Conservation (phyloP, 2,888 invertebrate genomes). For the Dasysyrphus albostriatus region DNA sequence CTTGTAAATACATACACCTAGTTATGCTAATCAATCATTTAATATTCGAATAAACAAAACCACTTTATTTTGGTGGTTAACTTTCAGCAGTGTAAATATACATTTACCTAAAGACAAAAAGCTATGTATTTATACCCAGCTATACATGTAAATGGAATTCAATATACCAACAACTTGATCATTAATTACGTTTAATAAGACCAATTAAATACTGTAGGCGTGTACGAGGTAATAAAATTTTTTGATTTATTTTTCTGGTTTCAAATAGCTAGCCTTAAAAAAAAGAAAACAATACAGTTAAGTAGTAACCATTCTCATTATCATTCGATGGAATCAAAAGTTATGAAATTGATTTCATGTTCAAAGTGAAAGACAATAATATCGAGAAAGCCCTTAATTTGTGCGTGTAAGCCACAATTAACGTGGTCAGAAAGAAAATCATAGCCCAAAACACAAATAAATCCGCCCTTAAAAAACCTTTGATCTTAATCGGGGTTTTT, state of each 20-base stretch:
- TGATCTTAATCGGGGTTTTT: slow-evolving; percentile 43
- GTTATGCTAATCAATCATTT: slow-evolving; percentile 62
- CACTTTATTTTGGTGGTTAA: slow-evolving; percentile 25
- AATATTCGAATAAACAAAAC: slow-evolving; percentile 64
- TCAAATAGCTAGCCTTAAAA: background rate
- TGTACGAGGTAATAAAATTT: slow-evolving; percentile 33
- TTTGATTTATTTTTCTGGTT: slow-evolving; percentile 45
- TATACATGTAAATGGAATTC: slow-evolving; percentile 48
- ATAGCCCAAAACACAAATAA: slow-evolving; percentile 66
- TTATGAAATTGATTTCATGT: slow-evolving; percentile 59
- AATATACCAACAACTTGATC: slow-evolving; percentile 55
- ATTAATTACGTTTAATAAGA: slow-evolving; percentile 70
- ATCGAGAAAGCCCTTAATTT: slow-evolving; percentile 27
- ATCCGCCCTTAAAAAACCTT: slow-evolving; percentile 55
- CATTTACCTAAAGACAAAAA: slow-evolving; percentile 12
- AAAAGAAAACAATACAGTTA: background rate
- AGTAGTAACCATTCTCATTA: slow-evolving; percentile 30
- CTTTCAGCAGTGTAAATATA: background rate
- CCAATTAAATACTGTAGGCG: slow-evolving; percentile 61
- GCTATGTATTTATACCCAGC: background rate
- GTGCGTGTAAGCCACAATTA: slow-evolving; percentile 52
- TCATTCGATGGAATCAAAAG: slow-evolving; percentile 47
- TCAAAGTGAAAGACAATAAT: slow-evolving; percentile 3
- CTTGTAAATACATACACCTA: background rate
- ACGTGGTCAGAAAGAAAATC: slow-evolving; percentile 34